Evolutionary conservation across 2,888 invertebrate species (phyloP).

Genomic region (Metacarcinus magister): DNA sequence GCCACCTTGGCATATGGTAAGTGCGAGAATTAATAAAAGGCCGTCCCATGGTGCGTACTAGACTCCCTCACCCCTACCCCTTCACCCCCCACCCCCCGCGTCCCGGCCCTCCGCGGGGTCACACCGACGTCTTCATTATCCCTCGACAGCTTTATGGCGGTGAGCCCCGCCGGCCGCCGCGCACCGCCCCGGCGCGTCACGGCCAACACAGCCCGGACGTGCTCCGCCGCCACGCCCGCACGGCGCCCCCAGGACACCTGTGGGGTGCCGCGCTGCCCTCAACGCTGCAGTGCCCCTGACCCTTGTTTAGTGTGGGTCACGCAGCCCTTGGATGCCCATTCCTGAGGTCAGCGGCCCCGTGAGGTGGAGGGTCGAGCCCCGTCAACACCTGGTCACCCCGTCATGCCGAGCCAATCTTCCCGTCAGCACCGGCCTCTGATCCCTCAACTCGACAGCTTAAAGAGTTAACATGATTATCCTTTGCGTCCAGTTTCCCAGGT

Average conservation of each 20-base stretch:
- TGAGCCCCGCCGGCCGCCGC: conserved; percentile 16
- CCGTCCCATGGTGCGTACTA: conserved; percentile 70
- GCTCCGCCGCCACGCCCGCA: conserved; percentile 31
- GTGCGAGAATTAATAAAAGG: conserved; percentile 79
- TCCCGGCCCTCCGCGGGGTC: conserved; percentile 36
- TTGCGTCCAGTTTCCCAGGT: conserved; percentile 15
- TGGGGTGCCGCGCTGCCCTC: not conserved
- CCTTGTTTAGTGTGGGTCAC: not conserved
- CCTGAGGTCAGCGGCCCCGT: conserved; percentile 26
- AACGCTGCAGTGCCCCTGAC: not conserved
- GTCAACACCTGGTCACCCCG: not conserved
- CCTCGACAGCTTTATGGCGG: conserved; percentile 74
- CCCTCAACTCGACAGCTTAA: conserved; percentile 1
- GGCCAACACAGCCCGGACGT: not conserved
- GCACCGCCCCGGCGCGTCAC: conserved; percentile 7
- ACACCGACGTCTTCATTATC: conserved; percentile 75
- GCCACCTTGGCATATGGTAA: conserved; percentile 76
- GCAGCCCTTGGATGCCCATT: not conserved
- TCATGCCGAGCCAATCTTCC: conserved; percentile 21
- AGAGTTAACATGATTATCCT: conserved; percentile 21
- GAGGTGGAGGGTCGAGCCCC: not conserved
- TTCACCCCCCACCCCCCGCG: not conserved
- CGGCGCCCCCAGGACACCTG: not conserved
- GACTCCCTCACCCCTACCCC: not conserved
- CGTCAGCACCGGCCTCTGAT: conserved; percentile 20